Evolutionary conservation across 2,888 invertebrate species (phyloP), one percentile per base, ranked within the genome.

Genomic region (Thymelicus lineola): DNA sequence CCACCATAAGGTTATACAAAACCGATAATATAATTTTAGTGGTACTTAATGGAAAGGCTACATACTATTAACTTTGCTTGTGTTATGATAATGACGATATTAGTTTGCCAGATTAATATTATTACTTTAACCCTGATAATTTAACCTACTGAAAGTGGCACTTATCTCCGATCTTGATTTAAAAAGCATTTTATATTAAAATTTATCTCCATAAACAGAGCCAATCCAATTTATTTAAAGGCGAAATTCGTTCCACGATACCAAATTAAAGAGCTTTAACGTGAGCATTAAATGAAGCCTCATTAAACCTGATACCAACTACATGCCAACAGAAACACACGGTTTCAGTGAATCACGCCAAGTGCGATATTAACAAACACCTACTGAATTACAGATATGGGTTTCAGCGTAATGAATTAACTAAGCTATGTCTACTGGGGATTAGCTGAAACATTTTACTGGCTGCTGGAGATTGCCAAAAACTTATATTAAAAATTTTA

Each of bases 231-330:
- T 38, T 45, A 57, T 14, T 12, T 7, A 42, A 65, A 57, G 46
- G 28, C 35, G 35, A 57, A 46, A 57, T 57, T 53, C 53, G n/a
- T 61, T 61, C 45, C 36, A 46, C 67, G 55, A 61, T 50, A 60
- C 61, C 45, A 45, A 68, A 61, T 68, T 45, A 12, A 55, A 55
- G 46, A 45, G 45, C 61, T 35, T 62, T 45, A 67, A 67, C 60
- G 60, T 46, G 46, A 68, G 61, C 67, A 68, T 68, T 68, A 68
- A 45, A 46, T 46, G 61, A 68, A 68, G 67, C 67, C 67, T 62
- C 46, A 55, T 62, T 55, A 62, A 62, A 61, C 67, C 36, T 61
- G 66, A 68, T 68, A 68, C 55, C 36, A 55, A 14, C 42, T 28
- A 28, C 20, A 6, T 28, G 9, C 14, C 10, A 61, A 61, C 61